phyloP scores from a whole-genome alignment of 2,888 invertebrate species.

The Eurytoma californica region DNA sequence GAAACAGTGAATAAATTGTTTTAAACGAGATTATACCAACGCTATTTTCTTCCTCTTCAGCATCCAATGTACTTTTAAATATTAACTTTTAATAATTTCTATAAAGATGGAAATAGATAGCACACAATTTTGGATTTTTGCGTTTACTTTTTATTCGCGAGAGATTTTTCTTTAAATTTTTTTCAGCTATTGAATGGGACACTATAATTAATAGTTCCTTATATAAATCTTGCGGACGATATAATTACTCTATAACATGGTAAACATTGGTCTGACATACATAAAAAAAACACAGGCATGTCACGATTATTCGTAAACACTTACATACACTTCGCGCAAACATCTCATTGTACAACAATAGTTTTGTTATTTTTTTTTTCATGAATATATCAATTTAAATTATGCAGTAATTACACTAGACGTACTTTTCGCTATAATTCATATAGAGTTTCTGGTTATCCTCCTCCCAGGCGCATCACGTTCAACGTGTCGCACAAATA shows the following conservation, averaged over 20 bases:
- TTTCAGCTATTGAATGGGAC: not conserved
- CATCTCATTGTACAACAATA: conserved; percentile 49
- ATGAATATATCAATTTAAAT: conserved; percentile 52
- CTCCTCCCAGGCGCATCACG: conserved; percentile 55
- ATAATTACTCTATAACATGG: conserved; percentile 43
- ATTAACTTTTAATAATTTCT: conserved; percentile 41
- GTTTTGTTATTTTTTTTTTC: conserved; percentile 29
- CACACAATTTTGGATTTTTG: conserved; percentile 32
- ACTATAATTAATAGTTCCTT: conserved; percentile 29
- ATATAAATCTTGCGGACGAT: conserved; percentile 52
- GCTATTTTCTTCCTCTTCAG: not conserved
- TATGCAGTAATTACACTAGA: conserved; percentile 41
- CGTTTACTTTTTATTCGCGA: conserved; percentile 27
- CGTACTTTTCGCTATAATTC: conserved; percentile 31
- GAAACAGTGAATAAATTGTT: conserved; percentile 22
- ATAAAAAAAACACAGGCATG: conserved; percentile 55
- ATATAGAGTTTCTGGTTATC: not conserved
- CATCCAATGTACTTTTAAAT: conserved; percentile 32
- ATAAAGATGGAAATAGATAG: conserved; percentile 51
- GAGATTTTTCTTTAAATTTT: conserved; percentile 30
- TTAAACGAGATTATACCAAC: conserved; percentile 25
- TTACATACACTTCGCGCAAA: conserved; percentile 52
- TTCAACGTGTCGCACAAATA: conserved; percentile 59
- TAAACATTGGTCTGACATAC: conserved; percentile 56
- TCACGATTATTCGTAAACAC: conserved; percentile 56